phyloP scores from a whole-genome alignment of 1,140 invertebrate genomes.

The Heliconius congener region DNA sequence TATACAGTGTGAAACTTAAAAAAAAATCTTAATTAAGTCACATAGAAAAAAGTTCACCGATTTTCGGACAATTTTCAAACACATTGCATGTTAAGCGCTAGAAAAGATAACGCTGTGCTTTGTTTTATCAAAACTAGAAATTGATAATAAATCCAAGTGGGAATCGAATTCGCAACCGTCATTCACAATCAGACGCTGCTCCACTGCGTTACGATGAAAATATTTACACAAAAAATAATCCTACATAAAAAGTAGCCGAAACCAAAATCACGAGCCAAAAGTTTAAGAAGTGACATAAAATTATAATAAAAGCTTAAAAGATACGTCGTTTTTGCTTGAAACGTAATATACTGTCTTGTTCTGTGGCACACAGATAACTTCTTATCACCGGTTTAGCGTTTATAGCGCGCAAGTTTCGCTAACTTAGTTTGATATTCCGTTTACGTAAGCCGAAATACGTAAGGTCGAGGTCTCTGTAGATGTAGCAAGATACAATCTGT shows the following conservation, averaged over 20 bases:
- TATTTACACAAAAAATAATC: too few relatives aligned
- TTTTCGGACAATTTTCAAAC: too few relatives aligned
- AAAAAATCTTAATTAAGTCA: not conserved
- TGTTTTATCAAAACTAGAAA: too few relatives aligned
- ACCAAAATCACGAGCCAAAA: not conserved
- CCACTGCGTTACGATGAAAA: too few relatives aligned
- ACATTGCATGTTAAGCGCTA: too few relatives aligned
- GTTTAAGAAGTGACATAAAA: constrained; percentile 28
- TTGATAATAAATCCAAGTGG: too few relatives aligned
- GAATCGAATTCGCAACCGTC: too few relatives aligned
- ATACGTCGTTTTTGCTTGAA: constrained; percentile 29
- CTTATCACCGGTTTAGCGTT: constrained; percentile 50
- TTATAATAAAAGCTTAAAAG: constrained; percentile 32
- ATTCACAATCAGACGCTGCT: too few relatives aligned
- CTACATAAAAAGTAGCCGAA: not conserved
- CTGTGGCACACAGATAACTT: constrained; percentile 47
- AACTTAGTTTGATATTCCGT: constrained; percentile 53
- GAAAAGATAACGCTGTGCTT: too few relatives aligned
- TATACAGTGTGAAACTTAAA: not conserved
- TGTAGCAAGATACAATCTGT: not conserved
- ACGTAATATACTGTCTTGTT: constrained; percentile 44
- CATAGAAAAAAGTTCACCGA: too few relatives aligned
- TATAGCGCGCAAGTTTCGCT: constrained; percentile 45
- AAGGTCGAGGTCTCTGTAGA: constrained; percentile 42
- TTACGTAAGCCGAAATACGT: constrained; percentile 49